Conservation (phyloP, 2,113 vertebrate species). For the Galbula dea region DNA sequence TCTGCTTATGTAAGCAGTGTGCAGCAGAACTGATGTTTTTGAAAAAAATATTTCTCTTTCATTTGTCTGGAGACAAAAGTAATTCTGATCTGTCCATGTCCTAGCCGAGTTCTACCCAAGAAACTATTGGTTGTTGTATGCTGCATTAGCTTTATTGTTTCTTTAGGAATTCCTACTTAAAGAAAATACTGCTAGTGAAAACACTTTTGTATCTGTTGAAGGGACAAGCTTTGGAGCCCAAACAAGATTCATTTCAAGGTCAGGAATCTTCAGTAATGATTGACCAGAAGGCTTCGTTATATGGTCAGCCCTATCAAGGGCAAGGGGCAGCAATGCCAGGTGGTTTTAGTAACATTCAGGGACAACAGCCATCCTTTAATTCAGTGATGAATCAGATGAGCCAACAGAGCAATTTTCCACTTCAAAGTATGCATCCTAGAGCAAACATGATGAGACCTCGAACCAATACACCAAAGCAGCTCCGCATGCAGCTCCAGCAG, state of each 20-base stretch:
- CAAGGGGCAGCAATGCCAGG: slow-evolving; percentile 83
- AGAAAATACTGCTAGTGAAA: not conserved
- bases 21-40: not conserved
- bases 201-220: slow-evolving; percentile 64
- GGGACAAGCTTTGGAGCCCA: slow-evolving; percentile 81
- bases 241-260: slow-evolving; percentile 83
- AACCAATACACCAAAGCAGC: slow-evolving; percentile 86
- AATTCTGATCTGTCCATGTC: not conserved
- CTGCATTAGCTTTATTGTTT: not conserved
- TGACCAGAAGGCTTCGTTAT: slow-evolving; percentile 88
- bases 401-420: slow-evolving; percentile 77
- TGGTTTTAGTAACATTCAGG: slow-evolving; percentile 81
- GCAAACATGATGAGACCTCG: slow-evolving; percentile 84
- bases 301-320: slow-evolving; percentile 84
- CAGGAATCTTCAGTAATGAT: slow-evolving; percentile 84
- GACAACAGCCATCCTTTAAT: slow-evolving; percentile 84
- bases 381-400: slow-evolving; percentile 82
- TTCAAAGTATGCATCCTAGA: slow-evolving; percentile 85
- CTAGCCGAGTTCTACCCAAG: not conserved
- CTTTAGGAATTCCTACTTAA: not conserved
- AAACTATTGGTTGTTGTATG: not conserved
- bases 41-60: not conserved
- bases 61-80: not conserved
- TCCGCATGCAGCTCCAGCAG: slow-evolving; percentile 93
- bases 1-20: not conserved